Percentiles rank a stretch among this genome's conserved stretches.
These are phyloP conservation scores for Aporrectodea caliginosa DNA, from an alignment of 1,140 invertebrate genomes.

Conservation along the genomic window DNA sequence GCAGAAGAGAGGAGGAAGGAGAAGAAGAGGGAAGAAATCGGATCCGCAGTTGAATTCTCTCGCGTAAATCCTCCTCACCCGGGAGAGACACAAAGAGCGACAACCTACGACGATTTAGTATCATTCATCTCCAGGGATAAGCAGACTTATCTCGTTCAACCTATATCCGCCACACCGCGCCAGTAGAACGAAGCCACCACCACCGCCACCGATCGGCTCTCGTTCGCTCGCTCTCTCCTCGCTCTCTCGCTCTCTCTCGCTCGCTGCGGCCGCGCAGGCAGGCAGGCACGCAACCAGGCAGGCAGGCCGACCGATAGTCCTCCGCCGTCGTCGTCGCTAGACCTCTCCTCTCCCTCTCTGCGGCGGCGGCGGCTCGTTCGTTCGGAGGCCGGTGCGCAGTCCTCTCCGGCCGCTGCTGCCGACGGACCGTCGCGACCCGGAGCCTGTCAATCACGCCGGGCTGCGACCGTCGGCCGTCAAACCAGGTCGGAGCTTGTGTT, in stretches of 20 bases:
- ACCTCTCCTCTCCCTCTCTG: not conserved
- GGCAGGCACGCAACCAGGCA: not conserved
- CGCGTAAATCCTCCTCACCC: too few relatives aligned
- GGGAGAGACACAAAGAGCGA: too few relatives aligned
- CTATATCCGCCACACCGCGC: not conserved
- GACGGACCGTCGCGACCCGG: not conserved
- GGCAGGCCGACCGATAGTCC: not conserved
- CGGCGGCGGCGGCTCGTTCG: too few relatives aligned
- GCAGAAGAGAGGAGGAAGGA: too few relatives aligned
- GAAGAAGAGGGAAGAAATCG: too few relatives aligned
- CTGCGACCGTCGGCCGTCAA: not conserved
- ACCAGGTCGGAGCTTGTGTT: not conserved
- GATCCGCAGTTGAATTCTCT: too few relatives aligned
- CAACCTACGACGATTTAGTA: not conserved
- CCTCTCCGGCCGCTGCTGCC: too few relatives aligned
- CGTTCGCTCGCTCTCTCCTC: not conserved
- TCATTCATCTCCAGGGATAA: not conserved
- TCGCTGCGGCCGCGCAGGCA: not conserved
- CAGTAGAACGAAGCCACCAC: too few relatives aligned
- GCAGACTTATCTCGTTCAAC: not conserved
- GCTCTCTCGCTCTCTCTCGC: too few relatives aligned
- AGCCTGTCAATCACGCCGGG: not conserved
- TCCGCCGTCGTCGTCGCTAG: too few relatives aligned
- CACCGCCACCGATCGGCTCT: not conserved
- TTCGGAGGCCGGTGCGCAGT: too few relatives aligned